phyloP scores from a whole-genome alignment of 2,888 invertebrate genomes.

The Lepidonotus clava region DNA sequence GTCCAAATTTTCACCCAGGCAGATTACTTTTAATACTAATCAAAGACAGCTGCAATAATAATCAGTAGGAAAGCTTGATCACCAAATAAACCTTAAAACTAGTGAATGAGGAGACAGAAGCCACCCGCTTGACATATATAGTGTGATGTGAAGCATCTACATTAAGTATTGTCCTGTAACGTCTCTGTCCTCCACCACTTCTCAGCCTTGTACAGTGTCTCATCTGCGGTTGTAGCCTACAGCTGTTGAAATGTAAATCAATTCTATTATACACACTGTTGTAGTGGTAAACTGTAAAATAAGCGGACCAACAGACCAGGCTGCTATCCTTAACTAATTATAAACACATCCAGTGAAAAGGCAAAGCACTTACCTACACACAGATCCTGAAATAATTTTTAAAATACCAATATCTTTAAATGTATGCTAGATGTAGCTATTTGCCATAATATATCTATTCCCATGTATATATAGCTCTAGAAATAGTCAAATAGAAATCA shows the following conservation, averaged over 20 bases:
- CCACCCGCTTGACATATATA: conserved; percentile 11
- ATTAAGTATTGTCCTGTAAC: conserved; percentile 12
- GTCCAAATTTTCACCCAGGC: too few relatives aligned
- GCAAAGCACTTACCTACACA: background rate
- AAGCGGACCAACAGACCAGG: background rate
- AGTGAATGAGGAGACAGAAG: background rate
- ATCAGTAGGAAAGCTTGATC: too few relatives aligned
- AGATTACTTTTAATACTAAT: too few relatives aligned
- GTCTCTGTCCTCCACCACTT: background rate
- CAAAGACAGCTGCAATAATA: too few relatives aligned
- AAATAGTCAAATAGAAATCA: conserved; percentile 2
- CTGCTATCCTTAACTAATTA: conserved; percentile 10
- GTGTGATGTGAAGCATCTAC: conserved; percentile 24
- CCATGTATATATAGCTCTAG: background rate
- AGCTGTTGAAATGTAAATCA: conserved; percentile 4
- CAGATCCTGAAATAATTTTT: background rate
- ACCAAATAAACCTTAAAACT: too few relatives aligned
- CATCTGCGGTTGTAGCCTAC: background rate
- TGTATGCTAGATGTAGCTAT: background rate
- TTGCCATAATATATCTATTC: background rate
- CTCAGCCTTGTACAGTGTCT: conserved; percentile 19
- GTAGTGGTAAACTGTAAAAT: background rate
- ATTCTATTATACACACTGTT: conserved; percentile 20
- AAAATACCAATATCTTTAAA: background rate
- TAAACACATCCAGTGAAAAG: background rate